Base-by-base conservation (phyloP, 2,797 vertebrate species). In the Coluber constrictor region DNA sequence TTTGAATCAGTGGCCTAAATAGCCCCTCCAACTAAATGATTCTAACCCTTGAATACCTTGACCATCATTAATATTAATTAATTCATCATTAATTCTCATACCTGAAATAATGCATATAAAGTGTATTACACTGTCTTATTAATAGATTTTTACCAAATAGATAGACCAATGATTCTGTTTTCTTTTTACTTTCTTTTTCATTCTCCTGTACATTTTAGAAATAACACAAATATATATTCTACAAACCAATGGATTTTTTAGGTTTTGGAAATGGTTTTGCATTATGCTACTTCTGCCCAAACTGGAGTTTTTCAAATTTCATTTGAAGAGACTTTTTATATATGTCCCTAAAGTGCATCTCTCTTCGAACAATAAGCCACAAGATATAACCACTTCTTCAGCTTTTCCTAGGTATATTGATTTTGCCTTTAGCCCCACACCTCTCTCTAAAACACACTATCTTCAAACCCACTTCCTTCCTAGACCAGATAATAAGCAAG, bases 391-490 rank as follows among this genome's bases (percentile, higher is more conserved):
- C 60, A 47, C 83, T 95, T 91, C 32, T 89, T 92, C 59, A 94
- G 32, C 79, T 90, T 96, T 94, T 86, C 3, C 32, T 93, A 29
- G 87, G 2, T 16, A 18, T 94, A 96, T 95, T 94, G 93, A 96
- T 95, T 96, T 93, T 92, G 43, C 86, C 55, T 63, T 37, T 37
- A 92, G 91, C 86, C 89, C 37, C 43, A 43, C 74, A 95, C 63
- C 90, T 96, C 86, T 93, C 88, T 95, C 27, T 63, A 93, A 20
- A 66, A 92, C 91, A 63, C 61, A 93, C 70, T 23, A 93, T 0
- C 13, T 10, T 95, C 89, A 94, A 96, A 95, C 93, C 23, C 96
- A 88, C 90, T 95, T 96, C 2, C 91, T 96, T 86, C 89, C 37
- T 90, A 93, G 89, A 94, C 92, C 88, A 55, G 61, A 94, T 94